These are phyloP conservation scores for Rhorus exstirpatorius DNA, from an alignment of 2,888 invertebrate species.

Conservation along the genomic window DNA sequence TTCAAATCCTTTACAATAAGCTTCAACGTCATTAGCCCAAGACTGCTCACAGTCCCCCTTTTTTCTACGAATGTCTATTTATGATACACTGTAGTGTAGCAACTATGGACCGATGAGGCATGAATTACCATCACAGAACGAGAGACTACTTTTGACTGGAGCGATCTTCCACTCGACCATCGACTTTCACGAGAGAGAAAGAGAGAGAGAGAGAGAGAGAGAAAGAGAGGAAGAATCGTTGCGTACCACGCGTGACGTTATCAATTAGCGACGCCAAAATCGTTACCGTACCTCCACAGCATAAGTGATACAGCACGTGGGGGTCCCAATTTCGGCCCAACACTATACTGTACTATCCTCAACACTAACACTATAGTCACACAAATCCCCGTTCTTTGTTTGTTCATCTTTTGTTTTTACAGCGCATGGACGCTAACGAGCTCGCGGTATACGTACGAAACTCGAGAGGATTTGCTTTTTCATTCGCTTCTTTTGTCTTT, in stretches of 20 bases:
- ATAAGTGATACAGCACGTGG: slow-evolving; percentile 41
- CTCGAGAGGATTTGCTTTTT: slow-evolving; percentile 54
- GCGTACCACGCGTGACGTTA: background rate
- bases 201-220: no score
- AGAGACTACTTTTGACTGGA: slow-evolving; percentile 53
- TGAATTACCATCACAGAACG: no score
- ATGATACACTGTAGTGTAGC: no score
- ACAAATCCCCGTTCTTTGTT: slow-evolving; percentile 45
- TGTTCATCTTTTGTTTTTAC: slow-evolving; percentile 60
- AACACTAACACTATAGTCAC: background rate
- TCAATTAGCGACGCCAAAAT: slow-evolving; percentile 73
- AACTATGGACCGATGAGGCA: no score
- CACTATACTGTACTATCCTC: background rate
- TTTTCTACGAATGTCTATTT: no score
- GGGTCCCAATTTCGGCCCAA: slow-evolving; percentile 42
- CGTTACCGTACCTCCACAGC: slow-evolving; percentile 76
- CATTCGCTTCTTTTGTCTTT: slow-evolving; percentile 24
- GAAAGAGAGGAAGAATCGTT: background rate
- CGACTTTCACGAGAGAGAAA: slow-evolving; percentile 66
- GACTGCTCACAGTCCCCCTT: no score
- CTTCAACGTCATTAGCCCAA: no score
- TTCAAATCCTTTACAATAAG: no score
- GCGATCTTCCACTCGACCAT: slow-evolving; percentile 71
- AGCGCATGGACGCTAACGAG: slow-evolving; percentile 61
- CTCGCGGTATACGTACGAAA: slow-evolving; percentile 6